These are phyloP conservation scores for Melanotaenia parkinsoni DNA, from an alignment of 2,797 vertebrate genomes.

Conservation along the genomic window DNA sequence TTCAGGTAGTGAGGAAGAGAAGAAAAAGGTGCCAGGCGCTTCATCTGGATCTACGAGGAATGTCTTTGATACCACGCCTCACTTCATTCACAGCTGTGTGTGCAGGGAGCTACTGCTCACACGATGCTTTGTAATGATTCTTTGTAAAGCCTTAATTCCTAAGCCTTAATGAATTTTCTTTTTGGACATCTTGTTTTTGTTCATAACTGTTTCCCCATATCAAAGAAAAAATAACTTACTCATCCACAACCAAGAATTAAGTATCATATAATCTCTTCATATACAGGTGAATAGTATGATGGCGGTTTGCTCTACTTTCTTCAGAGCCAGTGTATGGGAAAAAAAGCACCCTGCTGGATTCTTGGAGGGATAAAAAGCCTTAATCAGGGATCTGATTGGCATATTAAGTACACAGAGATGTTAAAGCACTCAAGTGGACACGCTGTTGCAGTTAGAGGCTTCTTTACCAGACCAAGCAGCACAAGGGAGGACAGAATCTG, in stretches of 20 bases:
- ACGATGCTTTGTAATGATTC: constrained; percentile 21
- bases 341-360: constrained; percentile 60
- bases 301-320: constrained; percentile 56
- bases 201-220: constrained; percentile 23
- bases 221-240: constrained; percentile 32
- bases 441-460: constrained; percentile 51
- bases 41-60: constrained; percentile 51
- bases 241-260: constrained; percentile 10
- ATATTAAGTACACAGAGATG: constrained; percentile 66
- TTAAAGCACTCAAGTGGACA: constrained; percentile 75
- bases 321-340: constrained; percentile 43
- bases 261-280: constrained; percentile 21
- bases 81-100: constrained; percentile 42
- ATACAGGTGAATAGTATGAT: constrained; percentile 29
- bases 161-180: constrained; percentile 61
- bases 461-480: constrained; percentile 47
- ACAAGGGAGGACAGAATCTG: constrained; percentile 19
- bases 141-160: constrained; percentile 63
- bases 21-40: constrained; percentile 44
- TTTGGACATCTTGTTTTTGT: constrained; percentile 27
- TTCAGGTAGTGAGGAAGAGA: constrained; percentile 26
- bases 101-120: constrained; percentile 39
- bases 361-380: constrained; percentile 65
- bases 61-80: constrained; percentile 55
- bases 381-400: constrained; percentile 72